Evolutionary conservation across 1,140 invertebrate species (phyloP).

Genomic region (Oreohelix idahoensis): DNA sequence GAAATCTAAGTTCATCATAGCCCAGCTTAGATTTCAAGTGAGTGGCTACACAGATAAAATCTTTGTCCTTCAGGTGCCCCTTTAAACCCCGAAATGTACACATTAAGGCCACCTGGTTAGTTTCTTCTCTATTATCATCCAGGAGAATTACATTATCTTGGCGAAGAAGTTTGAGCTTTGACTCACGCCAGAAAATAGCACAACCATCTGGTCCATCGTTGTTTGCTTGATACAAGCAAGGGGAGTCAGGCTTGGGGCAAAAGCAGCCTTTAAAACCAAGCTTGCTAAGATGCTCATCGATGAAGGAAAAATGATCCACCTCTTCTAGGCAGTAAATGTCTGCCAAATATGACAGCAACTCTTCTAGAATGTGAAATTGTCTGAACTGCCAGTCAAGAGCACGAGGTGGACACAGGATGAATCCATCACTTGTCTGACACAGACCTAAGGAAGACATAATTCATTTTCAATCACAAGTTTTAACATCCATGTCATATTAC

Average conservation of each 20-base stretch:
- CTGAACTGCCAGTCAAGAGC: conserved; percentile 82
- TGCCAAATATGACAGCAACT: conserved; percentile 80
- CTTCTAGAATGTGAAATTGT: conserved; percentile 81
- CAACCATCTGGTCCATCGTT: conserved; percentile 88
- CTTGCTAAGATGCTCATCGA: conserved; percentile 77
- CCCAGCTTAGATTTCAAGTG: conserved; percentile 84
- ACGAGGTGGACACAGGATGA: conserved; percentile 81
- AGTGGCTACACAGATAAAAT: conserved; percentile 82
- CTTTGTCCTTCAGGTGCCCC: conserved; percentile 47
- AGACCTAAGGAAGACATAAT: conserved; percentile 76
- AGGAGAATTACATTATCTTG: conserved; percentile 79
- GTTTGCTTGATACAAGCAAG: conserved; percentile 79
- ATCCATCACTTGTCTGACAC: conserved; percentile 82
- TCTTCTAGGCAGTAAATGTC: conserved; percentile 86
- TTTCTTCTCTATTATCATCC: conserved; percentile 82
- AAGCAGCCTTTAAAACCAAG: conserved; percentile 83
- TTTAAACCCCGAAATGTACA: conserved; percentile 57
- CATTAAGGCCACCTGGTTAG: conserved; percentile 81
- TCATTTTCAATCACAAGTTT: neutral
- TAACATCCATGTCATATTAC: neutral
- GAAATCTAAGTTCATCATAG: conserved; percentile 76
- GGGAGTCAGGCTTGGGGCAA: conserved; percentile 85
- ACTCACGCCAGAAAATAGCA: conserved; percentile 81
- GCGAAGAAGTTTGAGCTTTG: conserved; percentile 78
- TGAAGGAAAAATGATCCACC: conserved; percentile 84